phyloP scores from a whole-genome alignment of 2,113 vertebrate genomes.

The Calyptommatus sinebrachiatus region DNA sequence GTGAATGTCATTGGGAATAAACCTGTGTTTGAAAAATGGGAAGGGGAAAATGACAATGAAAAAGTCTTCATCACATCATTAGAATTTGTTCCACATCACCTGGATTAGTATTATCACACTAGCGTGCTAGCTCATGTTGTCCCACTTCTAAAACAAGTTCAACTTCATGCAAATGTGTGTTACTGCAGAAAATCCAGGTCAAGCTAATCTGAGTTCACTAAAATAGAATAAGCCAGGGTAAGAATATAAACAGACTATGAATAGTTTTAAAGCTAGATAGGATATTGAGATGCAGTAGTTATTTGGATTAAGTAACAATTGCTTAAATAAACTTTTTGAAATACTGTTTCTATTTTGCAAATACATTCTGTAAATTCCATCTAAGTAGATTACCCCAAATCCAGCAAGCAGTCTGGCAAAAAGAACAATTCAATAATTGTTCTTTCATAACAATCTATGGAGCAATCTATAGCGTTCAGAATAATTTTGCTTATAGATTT shows the following conservation, averaged over 20 bases:
- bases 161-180: no score
- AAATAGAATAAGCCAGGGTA: no score
- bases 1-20: no score
- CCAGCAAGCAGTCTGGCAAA: slow-evolving; percentile 51
- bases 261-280: slow-evolving; percentile 1
- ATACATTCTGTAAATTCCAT: slow-evolving; percentile 50
- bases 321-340: slow-evolving; percentile 33
- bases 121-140: no score
- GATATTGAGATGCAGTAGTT: neutral
- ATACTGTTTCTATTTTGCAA: slow-evolving; percentile 40
- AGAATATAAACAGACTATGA: neutral
- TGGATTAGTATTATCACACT: no score
- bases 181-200: no score
- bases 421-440: slow-evolving; percentile 60
- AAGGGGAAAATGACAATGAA: no score
- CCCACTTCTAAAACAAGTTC: no score
- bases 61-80: no score
- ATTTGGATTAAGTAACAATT: slow-evolving; percentile 14
- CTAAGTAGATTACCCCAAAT: slow-evolving; percentile 31
- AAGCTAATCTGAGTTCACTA: no score
- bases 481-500: slow-evolving; percentile 69
- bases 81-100: no score
- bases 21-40: no score
- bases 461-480: slow-evolving; percentile 53
- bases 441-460: slow-evolving; percentile 55